Evolutionary conservation across 1,140 invertebrate genomes (phyloP), one percentile per base, ranked within the genome.

Genomic region (Augochlora pura): DNA sequence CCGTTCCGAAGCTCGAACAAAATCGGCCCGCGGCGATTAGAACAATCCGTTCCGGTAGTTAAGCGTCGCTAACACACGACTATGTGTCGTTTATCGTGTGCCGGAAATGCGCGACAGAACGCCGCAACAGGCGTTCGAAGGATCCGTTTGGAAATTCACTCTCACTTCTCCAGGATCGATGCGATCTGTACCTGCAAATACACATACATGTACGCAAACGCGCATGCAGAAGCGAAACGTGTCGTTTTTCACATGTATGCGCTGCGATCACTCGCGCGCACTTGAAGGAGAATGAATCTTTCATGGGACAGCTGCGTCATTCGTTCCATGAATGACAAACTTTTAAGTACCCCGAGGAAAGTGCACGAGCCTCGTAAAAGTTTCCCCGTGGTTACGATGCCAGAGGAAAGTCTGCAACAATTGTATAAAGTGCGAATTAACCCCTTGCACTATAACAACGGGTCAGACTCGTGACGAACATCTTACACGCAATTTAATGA

Each of bases 211-310:
- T 4, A 32, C 32, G 32, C n/a, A n/a, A n/a, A n/a, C n/a, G n/a
- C n/a, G n/a, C n/a, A n/a, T n/a, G n/a, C 2, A 21, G 32, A 16
- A 5, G 25, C n/a, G 32, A 21, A 4, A 59, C 38, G 67, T 32
- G 54, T 16, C 59, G 14, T 4, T 77, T 46, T 77, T 60, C 60
- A 10, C 49, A 52, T 18, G 16, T 52, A 18, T 18, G 14, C 18
- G 4, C 49, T 7, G 16, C 42, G 12, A 12, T 38, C 39, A 42
- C n/a, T n/a, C n/a, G 18, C 12, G 27, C 27, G 39, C 38, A 32
- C 76, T n/a, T n/a, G n/a, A n/a, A n/a, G 18, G 18, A 23, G 70
- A 77, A 77, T 72, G 59, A 64, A 71, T 63, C 12, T 77, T 77
- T 77, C 59, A 64, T 71, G 14, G 10, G 10, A 3, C 23, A 59